Conservation (phyloP, 2,797 vertebrate species). For the Pangasius macronema region DNA sequence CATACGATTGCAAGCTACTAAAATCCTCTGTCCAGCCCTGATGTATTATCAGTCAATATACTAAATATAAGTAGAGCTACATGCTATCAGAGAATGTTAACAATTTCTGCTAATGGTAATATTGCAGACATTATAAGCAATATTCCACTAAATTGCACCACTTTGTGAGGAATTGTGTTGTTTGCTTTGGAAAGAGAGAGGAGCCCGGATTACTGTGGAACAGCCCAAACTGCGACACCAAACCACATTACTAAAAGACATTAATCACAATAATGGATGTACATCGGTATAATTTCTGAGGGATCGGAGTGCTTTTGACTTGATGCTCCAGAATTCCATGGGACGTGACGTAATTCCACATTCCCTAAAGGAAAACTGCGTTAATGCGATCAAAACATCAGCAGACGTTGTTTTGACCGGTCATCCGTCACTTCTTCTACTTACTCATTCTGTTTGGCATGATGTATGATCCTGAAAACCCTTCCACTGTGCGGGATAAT, state of each 20-base stretch:
- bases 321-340: not conserved
- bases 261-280: not conserved
- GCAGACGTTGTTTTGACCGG: not conserved
- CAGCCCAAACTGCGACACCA: not conserved
- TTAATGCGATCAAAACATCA: not conserved
- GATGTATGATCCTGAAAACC: not conserved
- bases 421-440: not conserved
- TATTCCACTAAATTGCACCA: not conserved
- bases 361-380: not conserved
- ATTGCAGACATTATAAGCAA: not conserved
- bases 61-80: not conserved
- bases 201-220: not conserved
- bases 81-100: not conserved
- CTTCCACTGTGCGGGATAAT: not conserved
- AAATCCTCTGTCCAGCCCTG: not conserved
- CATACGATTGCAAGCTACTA: not conserved
- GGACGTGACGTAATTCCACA: not conserved
- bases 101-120: not conserved
- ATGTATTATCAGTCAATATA: not conserved
- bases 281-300: not conserved
- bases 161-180: not conserved
- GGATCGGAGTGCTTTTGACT: not conserved
- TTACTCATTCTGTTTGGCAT: not conserved
- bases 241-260: not conserved
- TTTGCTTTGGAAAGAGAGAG: not conserved